Evolutionary conservation across 2,888 invertebrate species (phyloP).

Genomic region (Sabellastarte sp.): DNA sequence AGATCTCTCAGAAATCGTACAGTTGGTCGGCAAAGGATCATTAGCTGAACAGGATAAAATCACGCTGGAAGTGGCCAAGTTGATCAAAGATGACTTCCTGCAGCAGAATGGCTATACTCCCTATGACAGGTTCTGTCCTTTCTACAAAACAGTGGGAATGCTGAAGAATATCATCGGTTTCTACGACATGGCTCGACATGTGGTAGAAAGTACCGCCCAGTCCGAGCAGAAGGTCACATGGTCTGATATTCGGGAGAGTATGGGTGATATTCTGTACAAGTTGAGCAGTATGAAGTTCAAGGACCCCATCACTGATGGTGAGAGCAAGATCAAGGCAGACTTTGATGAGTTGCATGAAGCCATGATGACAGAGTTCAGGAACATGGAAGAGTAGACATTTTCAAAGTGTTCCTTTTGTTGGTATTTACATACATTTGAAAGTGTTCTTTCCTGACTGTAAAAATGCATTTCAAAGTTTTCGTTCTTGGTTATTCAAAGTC

Average conservation of each 20-base stretch:
- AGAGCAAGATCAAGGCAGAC: slow-evolving; percentile 93
- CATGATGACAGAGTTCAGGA: slow-evolving; percentile 95
- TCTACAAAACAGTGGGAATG: slow-evolving; percentile 99
- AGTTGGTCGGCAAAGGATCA: slow-evolving; percentile 97
- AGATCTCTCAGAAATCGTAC: slow-evolving; percentile 99
- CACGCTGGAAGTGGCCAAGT: slow-evolving; percentile 95
- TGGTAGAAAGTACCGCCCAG: slow-evolving; percentile 97
- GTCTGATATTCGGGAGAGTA: slow-evolving; percentile 94
- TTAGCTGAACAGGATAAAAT: slow-evolving; percentile 99
- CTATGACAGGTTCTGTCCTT: slow-evolving; percentile 86
- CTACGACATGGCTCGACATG: slow-evolving; percentile 97
- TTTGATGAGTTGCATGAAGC: slow-evolving; percentile 96
- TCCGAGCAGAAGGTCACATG: slow-evolving; percentile 99
- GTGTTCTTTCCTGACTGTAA: too few species aligned
- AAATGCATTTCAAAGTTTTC: too few species aligned
- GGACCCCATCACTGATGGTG: slow-evolving; percentile 98
- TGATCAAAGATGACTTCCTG: slow-evolving; percentile 98
- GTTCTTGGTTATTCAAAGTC: too few species aligned
- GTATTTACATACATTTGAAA: too few species aligned
- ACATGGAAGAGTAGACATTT: slow-evolving; percentile 89
- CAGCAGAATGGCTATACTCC: slow-evolving; percentile 87
- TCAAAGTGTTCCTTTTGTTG: too few species aligned
- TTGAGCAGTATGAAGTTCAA: slow-evolving; percentile 99
- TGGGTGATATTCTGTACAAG: slow-evolving; percentile 93
- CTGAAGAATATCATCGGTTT: slow-evolving; percentile 95